A percentile compares a stretch with the other conserved stretches of the same genome.
These are phyloP conservation scores for Hemibates koningsi DNA, from an alignment of 2,113 vertebrate genomes.

Conservation along the genomic window DNA sequence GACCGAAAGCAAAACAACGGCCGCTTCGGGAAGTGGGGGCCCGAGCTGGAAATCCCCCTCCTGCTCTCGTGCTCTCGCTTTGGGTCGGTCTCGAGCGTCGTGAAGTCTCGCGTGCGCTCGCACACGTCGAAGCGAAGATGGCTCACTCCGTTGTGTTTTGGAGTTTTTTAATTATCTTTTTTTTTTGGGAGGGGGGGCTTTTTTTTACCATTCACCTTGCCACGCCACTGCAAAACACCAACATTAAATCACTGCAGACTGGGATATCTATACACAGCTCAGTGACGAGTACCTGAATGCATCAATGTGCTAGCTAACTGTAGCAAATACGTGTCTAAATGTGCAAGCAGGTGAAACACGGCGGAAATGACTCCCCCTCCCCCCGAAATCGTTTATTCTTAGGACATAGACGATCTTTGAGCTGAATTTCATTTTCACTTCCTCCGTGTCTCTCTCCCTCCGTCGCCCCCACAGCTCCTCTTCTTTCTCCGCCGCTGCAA, in stretches of 20 bases:
- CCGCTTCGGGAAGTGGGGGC: conserved; percentile 70
- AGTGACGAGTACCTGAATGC: not conserved
- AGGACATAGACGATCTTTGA: conserved; percentile 40
- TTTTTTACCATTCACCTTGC: not conserved
- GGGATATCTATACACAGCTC: not conserved
- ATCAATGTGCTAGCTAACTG: not conserved
- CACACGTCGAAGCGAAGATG: not conserved
- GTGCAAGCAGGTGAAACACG: not conserved
- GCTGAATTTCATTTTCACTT: conserved; percentile 89
- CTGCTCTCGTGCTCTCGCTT: conserved; percentile 16
- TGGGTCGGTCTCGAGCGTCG: not conserved
- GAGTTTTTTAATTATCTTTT: not conserved
- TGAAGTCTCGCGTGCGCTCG: conserved; percentile 31
- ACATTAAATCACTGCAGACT: not conserved
- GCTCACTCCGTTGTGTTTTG: not conserved
- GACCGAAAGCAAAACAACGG: conserved; percentile 98
- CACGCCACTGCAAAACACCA: not conserved
- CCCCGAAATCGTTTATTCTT: not conserved
- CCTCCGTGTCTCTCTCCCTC: conserved; percentile 34
- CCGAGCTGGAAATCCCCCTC: conserved; percentile 82
- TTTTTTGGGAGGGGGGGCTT: too few relatives aligned
- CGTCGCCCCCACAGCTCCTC: not conserved
- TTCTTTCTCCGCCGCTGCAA: not conserved
- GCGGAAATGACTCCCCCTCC: not conserved
- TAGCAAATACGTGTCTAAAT: not conserved